Conservation (phyloP, 2,888 invertebrate species). For the Lapara coniferarum region DNA sequence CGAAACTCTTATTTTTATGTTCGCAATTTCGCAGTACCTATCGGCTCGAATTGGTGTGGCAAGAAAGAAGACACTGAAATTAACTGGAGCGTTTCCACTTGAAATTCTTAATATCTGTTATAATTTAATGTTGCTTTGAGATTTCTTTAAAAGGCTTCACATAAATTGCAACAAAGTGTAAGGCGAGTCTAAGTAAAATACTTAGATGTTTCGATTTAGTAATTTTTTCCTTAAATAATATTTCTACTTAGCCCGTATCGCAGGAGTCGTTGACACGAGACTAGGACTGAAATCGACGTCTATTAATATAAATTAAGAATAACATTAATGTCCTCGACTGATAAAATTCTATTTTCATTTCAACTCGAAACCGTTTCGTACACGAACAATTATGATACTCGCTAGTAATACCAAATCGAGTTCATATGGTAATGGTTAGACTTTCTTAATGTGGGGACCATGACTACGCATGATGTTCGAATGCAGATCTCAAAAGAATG, state of each 20-base stretch:
- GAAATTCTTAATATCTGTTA: slow-evolving; percentile 8
- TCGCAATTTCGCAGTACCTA: not conserved
- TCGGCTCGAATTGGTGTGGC: slow-evolving; percentile 4
- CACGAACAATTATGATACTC: not conserved
- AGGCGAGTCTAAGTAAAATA: not conserved
- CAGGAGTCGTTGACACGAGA: not conserved
- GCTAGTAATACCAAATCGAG: slow-evolving; percentile 26
- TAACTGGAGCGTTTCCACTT: slow-evolving; percentile 20
- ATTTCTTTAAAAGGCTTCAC: not conserved
- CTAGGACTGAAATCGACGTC: not conserved
- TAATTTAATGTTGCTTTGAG: not conserved
- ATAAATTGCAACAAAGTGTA: not conserved
- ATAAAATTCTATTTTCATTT: slow-evolving; percentile 22
- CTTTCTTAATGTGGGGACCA: slow-evolving; percentile 60
- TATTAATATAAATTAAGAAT: not conserved
- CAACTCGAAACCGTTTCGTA: slow-evolving; percentile 11
- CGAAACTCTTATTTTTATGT: not conserved
- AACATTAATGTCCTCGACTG: not conserved
- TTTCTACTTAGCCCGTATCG: not conserved
- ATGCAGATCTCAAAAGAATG: slow-evolving; percentile 54
- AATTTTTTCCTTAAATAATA: too few relatives aligned
- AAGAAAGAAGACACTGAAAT: slow-evolving; percentile 15
- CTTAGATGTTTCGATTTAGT: not conserved
- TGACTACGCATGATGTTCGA: slow-evolving; percentile 71
- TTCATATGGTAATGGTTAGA: slow-evolving; percentile 42